Evolutionary conservation across 2,113 vertebrate species (phyloP).

Genomic region (Brachyhypopomus gauderio): DNA sequence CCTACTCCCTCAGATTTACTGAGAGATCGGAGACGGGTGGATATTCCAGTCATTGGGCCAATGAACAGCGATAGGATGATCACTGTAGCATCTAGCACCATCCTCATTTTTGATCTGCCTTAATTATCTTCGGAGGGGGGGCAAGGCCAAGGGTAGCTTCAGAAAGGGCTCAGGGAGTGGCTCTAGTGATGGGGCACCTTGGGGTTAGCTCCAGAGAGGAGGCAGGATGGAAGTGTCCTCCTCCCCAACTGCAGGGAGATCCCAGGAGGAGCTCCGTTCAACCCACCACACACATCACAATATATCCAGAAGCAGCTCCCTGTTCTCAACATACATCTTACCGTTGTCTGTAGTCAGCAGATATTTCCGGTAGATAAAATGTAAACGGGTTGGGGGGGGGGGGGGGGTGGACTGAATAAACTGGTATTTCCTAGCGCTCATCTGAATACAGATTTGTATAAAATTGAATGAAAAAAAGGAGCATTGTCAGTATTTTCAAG

Average conservation of each 20-base stretch:
- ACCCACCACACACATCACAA: constrained; percentile 71
- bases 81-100: not conserved
- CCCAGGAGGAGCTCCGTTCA: constrained; percentile 68
- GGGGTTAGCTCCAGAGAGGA: constrained; percentile 52
- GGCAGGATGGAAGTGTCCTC: constrained; percentile 32
- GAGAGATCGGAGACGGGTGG: not conserved
- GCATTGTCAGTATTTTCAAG: not conserved
- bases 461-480: not conserved
- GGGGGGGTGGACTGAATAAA: constrained; percentile 65
- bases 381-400: no score
- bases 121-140: no score
- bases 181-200: no score
- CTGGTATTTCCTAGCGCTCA: constrained; percentile 49
- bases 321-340: constrained; percentile 54
- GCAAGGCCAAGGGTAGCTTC: no score
- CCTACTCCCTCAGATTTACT: not conserved
- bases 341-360: constrained; percentile 54
- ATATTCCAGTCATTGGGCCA: constrained; percentile 9
- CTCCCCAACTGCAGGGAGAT: constrained; percentile 63
- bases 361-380: not conserved
- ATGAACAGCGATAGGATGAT: not conserved
- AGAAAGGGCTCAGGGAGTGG: no score
- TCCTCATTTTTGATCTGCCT: no score
- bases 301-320: constrained; percentile 72
- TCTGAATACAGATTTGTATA: constrained; percentile 13